Evolutionary conservation across 2,888 invertebrate species (phyloP), one percentile per base, ranked within the genome.

Genomic region (Drosophila merina): DNA sequence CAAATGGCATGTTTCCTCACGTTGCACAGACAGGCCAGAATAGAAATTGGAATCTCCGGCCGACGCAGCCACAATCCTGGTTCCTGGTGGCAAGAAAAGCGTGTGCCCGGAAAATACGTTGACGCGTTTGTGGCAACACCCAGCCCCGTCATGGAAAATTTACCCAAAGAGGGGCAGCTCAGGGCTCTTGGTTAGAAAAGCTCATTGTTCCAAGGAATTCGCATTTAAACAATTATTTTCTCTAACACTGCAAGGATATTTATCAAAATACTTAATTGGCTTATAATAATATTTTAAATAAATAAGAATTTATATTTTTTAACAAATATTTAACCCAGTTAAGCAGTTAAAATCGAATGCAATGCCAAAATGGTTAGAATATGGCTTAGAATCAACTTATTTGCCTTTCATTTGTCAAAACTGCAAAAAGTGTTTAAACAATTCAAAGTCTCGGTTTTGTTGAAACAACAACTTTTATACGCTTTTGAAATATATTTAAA

Each of bases 1-100:
- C 68, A 48, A 62, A 63, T 57, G 54, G 33, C 56, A 48, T 56
- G 52, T 58, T 63, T 75, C 77, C 77, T 84, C 85, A 84, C 82
- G 85, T 82, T 84, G 81, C 77, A 80, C 25, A 47, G 73, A 36
- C 70, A 10, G 57, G 30, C 20, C 28, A 10, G 44, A 55, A 49
- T 14, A 45, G 56, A 44, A 56, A 40, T 10, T 42, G 48, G 33
- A 52, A 25, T 1, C 44, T 14, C 26, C 26, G 14, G 20, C 30
- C 48, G 14, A 33, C 44, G 57, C 8, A 14, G 38, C 38, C 38
- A 12, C 52, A 52, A 7, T n/a, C 44, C 30, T 2, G 52, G 36
- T 51, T n/a, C 44, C 30, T 2, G 52, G 30, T 51, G 50, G 4
- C 55, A 26, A 66, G 40, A 59, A 52, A 40, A 57, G 59, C 33